These are phyloP conservation scores for Maconellicoccus hirsutus DNA, from an alignment of 1,140 invertebrate species.

Conservation along the genomic window DNA sequence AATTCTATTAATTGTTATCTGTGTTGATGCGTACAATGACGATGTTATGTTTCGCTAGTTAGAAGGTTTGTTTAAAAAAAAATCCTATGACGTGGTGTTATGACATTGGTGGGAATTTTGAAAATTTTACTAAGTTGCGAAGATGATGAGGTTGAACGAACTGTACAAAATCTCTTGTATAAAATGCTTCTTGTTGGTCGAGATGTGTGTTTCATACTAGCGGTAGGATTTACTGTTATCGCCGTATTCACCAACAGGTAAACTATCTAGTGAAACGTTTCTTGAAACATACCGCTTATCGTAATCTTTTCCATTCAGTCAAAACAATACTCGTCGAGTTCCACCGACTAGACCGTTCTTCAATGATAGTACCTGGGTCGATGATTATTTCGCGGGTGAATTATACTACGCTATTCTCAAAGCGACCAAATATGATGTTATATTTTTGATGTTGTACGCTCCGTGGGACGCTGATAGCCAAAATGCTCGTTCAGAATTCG, in stretches of 20 bases:
- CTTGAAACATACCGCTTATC: no score
- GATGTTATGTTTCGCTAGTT: neutral
- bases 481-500: conserved; percentile 54
- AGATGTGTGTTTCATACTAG: conserved; percentile 10
- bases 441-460: conserved; percentile 79
- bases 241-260: conserved; percentile 6
- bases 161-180: conserved; percentile 2
- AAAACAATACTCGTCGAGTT: conserved; percentile 31
- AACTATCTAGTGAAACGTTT: no score
- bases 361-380: conserved; percentile 40
- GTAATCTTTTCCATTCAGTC: neutral
- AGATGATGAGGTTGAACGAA: conserved; percentile 11
- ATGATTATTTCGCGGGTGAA: conserved; percentile 61
- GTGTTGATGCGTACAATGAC: neutral
- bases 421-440: conserved; percentile 49
- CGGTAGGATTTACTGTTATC: neutral
- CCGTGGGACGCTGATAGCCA: conserved; percentile 78
- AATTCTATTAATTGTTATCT: no score
- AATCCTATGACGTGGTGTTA: conserved; percentile 22
- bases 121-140: conserved; percentile 13
- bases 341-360: conserved; percentile 57
- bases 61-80: neutral
- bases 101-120: conserved; percentile 11
- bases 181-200: conserved; percentile 4
- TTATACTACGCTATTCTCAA: conserved; percentile 46